A percentile compares a stretch with the other conserved stretches of the same genome.
Evolutionary conservation across 2,113 vertebrate genomes (phyloP).

Genomic region (Halcyon malimbica): DNA sequence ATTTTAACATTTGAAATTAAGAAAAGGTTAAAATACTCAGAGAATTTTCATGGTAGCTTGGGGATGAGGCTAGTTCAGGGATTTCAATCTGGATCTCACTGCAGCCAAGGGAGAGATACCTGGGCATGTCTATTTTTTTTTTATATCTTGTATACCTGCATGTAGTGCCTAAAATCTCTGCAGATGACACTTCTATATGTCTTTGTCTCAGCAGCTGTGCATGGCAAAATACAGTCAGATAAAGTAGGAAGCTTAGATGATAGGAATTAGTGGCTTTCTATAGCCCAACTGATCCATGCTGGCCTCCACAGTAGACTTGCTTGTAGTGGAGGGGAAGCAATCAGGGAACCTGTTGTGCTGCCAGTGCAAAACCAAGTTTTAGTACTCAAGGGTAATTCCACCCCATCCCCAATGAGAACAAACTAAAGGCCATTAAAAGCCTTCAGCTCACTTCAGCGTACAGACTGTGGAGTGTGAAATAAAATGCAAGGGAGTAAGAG

Average conservation of each 20-base stretch:
- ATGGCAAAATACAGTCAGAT: background rate
- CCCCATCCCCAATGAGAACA: background rate
- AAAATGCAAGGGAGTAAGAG: background rate
- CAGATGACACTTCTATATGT: background rate
- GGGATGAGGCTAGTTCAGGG: background rate
- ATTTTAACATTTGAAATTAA: constrained; percentile 9
- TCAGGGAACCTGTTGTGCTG: background rate
- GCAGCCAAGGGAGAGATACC: background rate
- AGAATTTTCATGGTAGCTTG: background rate
- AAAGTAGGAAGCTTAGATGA: background rate
- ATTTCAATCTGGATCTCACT: background rate
- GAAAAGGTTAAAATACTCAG: background rate
- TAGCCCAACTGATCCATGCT: accelerated
- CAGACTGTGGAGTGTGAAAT: background rate
- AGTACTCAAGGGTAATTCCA: background rate
- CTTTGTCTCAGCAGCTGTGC: background rate
- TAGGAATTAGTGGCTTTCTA: background rate
- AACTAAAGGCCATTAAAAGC: background rate
- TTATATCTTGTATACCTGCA: background rate
- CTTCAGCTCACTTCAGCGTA: background rate
- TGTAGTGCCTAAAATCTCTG: background rate
- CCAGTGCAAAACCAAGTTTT: background rate
- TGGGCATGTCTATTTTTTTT: background rate
- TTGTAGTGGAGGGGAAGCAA: too few species aligned
- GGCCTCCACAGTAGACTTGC: background rate